phyloP scores from a whole-genome alignment of 1,140 invertebrate species.

The Drosophila littoralis region DNA sequence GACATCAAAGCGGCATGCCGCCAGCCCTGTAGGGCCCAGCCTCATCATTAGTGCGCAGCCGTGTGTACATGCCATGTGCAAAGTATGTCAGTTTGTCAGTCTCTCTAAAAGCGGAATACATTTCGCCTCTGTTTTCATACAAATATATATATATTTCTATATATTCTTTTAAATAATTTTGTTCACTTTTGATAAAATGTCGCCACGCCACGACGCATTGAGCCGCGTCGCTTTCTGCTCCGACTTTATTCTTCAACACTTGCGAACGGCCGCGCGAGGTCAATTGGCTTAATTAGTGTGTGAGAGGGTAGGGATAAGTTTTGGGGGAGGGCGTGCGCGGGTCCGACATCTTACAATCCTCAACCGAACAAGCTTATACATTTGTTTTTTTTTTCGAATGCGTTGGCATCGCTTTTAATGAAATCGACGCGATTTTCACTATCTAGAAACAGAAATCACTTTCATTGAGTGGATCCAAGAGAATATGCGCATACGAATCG shows the following conservation, averaged over 20 bases:
- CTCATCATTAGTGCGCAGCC: constrained; percentile 70
- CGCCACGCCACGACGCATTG: constrained; percentile 15
- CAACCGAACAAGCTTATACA: not conserved
- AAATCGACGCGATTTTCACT: constrained; percentile 24
- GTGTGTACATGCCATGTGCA: constrained; percentile 15
- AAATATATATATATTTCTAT: constrained; percentile 50
- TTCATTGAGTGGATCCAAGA: constrained; percentile 10
- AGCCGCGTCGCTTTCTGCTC: constrained; percentile 24
- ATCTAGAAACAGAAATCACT: constrained; percentile 19
- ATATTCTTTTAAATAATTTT: constrained; percentile 44
- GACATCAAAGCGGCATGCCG: constrained; percentile 70
- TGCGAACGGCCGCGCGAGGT: constrained; percentile 66
- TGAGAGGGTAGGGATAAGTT: constrained; percentile 53
- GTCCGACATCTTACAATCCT: not conserved
- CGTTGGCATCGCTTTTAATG: constrained; percentile 13
- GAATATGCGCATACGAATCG: not conserved
- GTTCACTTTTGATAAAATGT: constrained; percentile 69
- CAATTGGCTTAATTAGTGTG: constrained; percentile 83
- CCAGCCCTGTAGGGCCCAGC: constrained; percentile 41
- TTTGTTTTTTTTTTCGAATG: constrained; percentile 8
- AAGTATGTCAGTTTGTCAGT: constrained; percentile 41
- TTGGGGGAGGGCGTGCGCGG: not conserved
- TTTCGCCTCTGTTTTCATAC: constrained; percentile 29
- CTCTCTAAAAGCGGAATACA: constrained; percentile 27
- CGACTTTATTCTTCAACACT: constrained; percentile 45